Percentiles rank a stretch among this genome's conserved stretches.
These are phyloP conservation scores for Ciconia boyciana DNA, from an alignment of 2,113 vertebrate species.

Conservation along the genomic window DNA sequence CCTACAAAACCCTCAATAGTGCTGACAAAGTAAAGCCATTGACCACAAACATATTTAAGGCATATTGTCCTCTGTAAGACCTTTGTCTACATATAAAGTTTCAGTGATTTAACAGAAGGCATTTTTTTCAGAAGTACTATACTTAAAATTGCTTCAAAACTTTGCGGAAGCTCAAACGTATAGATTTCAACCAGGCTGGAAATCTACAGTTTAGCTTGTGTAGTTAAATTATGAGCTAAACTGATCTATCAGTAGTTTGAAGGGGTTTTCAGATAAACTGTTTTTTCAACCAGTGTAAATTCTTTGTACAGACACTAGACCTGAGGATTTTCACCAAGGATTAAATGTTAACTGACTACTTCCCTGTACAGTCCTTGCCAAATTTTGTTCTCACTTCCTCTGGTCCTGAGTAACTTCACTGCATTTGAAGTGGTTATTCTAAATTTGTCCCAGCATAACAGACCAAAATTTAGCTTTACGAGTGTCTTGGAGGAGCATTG, in stretches of 20 bases:
- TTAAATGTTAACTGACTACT: slow-evolving; percentile 37
- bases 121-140: background rate
- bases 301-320: background rate
- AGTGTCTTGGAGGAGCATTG: background rate
- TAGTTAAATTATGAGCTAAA: background rate
- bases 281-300: background rate
- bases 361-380: slow-evolving; percentile 10
- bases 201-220: background rate
- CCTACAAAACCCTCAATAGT: background rate
- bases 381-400: slow-evolving; percentile 46
- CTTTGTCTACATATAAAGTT: background rate
- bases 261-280: background rate
- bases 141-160: background rate
- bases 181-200: background rate
- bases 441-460: slow-evolving; percentile 24
- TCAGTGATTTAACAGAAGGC: background rate
- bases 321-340: background rate
- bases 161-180: background rate
- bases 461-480: background rate
- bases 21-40: background rate
- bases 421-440: slow-evolving; percentile 35
- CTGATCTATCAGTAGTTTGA: background rate
- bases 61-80: background rate
- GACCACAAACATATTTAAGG: background rate
- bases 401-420: slow-evolving; percentile 4